Base-by-base conservation (phyloP, 2,888 invertebrate genomes). In the Netelia inedita region DNA sequence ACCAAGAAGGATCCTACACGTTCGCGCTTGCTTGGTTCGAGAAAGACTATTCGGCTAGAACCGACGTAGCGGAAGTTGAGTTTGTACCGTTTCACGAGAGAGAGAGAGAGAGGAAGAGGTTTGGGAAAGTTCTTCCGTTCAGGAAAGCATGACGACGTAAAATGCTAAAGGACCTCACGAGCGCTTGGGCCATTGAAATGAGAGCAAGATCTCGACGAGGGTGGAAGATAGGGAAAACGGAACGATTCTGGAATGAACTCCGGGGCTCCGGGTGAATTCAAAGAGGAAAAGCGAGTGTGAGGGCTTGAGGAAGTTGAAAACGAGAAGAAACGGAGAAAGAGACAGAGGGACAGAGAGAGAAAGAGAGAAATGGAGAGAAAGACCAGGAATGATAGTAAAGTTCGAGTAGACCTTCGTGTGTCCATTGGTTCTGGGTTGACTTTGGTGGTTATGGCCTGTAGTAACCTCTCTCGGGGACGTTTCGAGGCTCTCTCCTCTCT, bases 241-340 rank as follows among this genome's bases (percentile, higher is more conserved):
- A 28, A 28, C 28, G 28, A 28, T 28, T 6, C 28, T 28, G 28
- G 28, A 28, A 28, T 5, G 28, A 28, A 28, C 28, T 28, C 28
- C 28, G 5, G 5, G 28, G 28, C 5, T 28, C 3, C 28, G 78
- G 59, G 65, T 14, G 23, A 50, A 63, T 10, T 50, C 55, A 63
- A 66, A 73, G 73, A 72, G n/a, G 41, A 35, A 50, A 21, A 74
- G 41, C 55, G 72, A 57, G 63, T 43, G 72, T 19, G 28, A 61
- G 63, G 28, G 28, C 28, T 28, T 19, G 46, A 57, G 41, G 6
- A 19, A 46, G 19, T 43, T 23, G 61, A 21, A 28, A 28, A 28
- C 35, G 43, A 72, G 63, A 43, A 53, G 23, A 0, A 28, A 75
- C 63, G 74, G 83, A 84, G 82, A 65, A 68, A 69, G 82, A 84